Evolutionary conservation across 2,888 invertebrate genomes (phyloP).

Genomic region (Chorisops tibialis): DNA sequence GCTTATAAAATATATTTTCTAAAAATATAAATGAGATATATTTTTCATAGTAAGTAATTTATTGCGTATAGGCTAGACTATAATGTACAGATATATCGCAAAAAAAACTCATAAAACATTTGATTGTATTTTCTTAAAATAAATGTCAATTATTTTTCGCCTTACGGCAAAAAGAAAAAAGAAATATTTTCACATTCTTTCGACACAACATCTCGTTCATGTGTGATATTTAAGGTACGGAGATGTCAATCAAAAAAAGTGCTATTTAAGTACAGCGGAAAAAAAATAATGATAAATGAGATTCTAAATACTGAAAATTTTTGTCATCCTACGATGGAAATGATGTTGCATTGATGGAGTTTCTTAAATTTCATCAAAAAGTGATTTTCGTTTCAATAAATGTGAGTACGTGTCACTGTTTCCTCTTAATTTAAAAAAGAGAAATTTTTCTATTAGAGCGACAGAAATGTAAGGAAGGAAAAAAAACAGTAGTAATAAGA

Average conservation of each 20-base stretch:
- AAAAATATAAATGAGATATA: no score
- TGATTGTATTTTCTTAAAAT: no score
- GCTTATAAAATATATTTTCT: no score
- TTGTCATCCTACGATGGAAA: background rate
- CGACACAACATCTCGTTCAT: no score
- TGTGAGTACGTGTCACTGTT: conserved; percentile 1
- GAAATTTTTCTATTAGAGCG: background rate
- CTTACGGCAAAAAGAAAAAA: no score
- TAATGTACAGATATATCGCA: no score
- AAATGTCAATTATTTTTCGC: no score
- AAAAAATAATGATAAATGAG: conserved; percentile 16
- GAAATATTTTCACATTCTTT: no score
- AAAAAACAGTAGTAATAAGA: background rate
- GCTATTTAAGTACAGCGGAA: background rate
- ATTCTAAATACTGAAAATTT: conserved; percentile 11
- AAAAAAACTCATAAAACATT: no score
- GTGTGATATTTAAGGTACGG: conserved; percentile 10
- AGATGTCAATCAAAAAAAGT: conserved; percentile 9
- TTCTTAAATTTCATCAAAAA: conserved; percentile 17
- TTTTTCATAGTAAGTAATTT: no score
- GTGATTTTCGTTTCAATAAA: background rate
- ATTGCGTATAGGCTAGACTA: no score
- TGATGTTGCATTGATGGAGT: conserved; percentile 1
- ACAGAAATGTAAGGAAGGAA: background rate
- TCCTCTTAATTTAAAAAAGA: background rate